Conservation (phyloP, 2,113 vertebrate genomes). For the Xiphias gladius region DNA sequence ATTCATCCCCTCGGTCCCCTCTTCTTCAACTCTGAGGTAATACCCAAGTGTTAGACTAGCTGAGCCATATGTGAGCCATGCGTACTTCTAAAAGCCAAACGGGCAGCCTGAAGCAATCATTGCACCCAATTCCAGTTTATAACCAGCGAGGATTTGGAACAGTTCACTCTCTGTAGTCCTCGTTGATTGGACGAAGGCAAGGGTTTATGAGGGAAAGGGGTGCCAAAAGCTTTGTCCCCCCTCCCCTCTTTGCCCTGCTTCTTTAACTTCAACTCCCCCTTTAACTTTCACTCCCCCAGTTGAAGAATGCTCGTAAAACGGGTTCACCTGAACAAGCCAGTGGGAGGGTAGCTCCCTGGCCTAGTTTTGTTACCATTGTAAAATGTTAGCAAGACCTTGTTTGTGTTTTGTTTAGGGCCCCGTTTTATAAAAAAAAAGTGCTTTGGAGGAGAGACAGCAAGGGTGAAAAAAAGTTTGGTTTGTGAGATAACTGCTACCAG, state of each 20-base stretch:
- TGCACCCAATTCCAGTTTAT: slow-evolving; percentile 83
- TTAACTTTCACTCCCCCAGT: slow-evolving; percentile 81
- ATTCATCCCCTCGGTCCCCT: slow-evolving; percentile 59
- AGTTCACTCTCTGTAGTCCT: slow-evolving; percentile 70
- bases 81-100: slow-evolving; percentile 78
- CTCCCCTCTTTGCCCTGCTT: slow-evolving; percentile 70
- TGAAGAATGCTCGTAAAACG: slow-evolving; percentile 86
- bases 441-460: slow-evolving; percentile 63
- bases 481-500: slow-evolving; percentile 86
- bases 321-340: slow-evolving; percentile 85
- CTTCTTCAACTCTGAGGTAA: slow-evolving; percentile 71
- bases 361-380: slow-evolving; percentile 82
- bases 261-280: slow-evolving; percentile 81
- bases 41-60: slow-evolving; percentile 67
- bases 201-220: slow-evolving; percentile 79
- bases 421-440: slow-evolving; percentile 74
- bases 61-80: slow-evolving; percentile 78
- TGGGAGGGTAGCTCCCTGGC: slow-evolving; percentile 75
- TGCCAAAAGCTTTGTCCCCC: slow-evolving; percentile 76
- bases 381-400: slow-evolving; percentile 83
- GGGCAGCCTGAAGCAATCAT: slow-evolving; percentile 84
- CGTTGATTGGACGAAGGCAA: slow-evolving; percentile 76
- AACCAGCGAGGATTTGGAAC: slow-evolving; percentile 80
- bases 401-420: slow-evolving; percentile 83
- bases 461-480: slow-evolving; percentile 81